Percentiles rank a stretch among this genome's conserved stretches.
These are phyloP conservation scores for Platysternon megacephalum DNA, from an alignment of 2,113 vertebrate genomes.

Conservation along the genomic window DNA sequence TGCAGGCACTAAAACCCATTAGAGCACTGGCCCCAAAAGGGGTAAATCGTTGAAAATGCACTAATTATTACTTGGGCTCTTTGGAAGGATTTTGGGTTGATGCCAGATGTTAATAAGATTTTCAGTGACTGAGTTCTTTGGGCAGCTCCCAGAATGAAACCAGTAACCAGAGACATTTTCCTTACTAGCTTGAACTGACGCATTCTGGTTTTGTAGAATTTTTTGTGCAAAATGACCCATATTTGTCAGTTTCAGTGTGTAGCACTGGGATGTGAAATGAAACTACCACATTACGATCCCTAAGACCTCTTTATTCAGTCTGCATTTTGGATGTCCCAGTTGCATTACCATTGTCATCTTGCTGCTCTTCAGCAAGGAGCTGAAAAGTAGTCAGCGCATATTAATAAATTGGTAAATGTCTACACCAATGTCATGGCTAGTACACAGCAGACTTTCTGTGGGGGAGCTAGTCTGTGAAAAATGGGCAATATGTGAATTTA, in stretches of 20 bases:
- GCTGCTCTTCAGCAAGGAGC: neutral
- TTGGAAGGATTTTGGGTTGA: conserved; percentile 31
- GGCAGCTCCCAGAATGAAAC: neutral
- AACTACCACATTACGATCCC: neutral
- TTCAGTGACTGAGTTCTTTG: conserved; percentile 11
- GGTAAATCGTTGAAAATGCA: conserved; percentile 43
- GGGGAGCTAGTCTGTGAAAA: conserved; percentile 47
- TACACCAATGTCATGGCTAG: conserved; percentile 14
- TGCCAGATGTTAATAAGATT: conserved; percentile 47
- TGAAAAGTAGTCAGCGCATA: conserved; percentile 29
- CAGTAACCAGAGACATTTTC: neutral
- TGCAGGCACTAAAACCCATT: conserved; percentile 42
- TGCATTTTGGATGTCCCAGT: neutral
- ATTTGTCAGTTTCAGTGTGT: neutral
- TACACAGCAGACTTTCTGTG: conserved; percentile 13
- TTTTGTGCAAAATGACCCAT: neutral
- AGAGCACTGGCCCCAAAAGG: conserved; percentile 36
- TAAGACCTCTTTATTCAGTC: neutral
- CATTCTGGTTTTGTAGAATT: neutral
- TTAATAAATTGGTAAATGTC: conserved; percentile 52
- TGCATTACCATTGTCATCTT: neutral
- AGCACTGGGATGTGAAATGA: neutral
- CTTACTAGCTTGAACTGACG: rapidly evolving
- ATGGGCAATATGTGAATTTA: conserved; percentile 62
- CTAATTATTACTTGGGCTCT: conserved; percentile 54